These are phyloP conservation scores for Meganola albula DNA, from an alignment of 2,888 invertebrate species.

Conservation along the genomic window DNA sequence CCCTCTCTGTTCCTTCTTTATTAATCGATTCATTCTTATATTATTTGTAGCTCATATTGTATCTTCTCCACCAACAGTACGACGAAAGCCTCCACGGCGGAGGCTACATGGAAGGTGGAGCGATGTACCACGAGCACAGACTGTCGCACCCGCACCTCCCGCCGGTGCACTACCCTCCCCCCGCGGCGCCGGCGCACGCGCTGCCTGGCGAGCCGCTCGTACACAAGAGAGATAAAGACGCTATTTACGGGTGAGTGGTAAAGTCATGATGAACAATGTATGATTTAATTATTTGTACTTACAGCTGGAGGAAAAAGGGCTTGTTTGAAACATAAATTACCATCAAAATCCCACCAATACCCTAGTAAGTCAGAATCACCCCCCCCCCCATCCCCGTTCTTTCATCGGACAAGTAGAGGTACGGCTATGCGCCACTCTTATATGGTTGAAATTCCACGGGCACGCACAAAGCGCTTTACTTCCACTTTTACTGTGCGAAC, in stretches of 20 bases:
- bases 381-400: no score
- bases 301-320: no score
- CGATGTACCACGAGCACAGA: conserved; percentile 88
- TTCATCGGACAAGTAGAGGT: no score
- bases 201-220: conserved; percentile 92
- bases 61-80: conserved; percentile 81
- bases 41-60: conserved; percentile 5
- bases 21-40: background rate
- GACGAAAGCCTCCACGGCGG: conserved; percentile 92
- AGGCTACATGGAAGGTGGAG: conserved; percentile 90
- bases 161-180: conserved; percentile 88
- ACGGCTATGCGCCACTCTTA: no score
- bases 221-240: conserved; percentile 98
- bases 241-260: conserved; percentile 96
- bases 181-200: conserved; percentile 92
- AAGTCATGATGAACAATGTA: conserved; percentile 26
- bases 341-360: no score
- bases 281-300: no score
- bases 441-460: no score
- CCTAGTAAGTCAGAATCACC: no score
- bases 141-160: conserved; percentile 86
- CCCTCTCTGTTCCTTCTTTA: background rate
- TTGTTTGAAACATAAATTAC: no score
- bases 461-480: no score
- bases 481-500: no score